phyloP scores from a whole-genome alignment of 2,888 invertebrate genomes.

The Diarsia brunnea region DNA sequence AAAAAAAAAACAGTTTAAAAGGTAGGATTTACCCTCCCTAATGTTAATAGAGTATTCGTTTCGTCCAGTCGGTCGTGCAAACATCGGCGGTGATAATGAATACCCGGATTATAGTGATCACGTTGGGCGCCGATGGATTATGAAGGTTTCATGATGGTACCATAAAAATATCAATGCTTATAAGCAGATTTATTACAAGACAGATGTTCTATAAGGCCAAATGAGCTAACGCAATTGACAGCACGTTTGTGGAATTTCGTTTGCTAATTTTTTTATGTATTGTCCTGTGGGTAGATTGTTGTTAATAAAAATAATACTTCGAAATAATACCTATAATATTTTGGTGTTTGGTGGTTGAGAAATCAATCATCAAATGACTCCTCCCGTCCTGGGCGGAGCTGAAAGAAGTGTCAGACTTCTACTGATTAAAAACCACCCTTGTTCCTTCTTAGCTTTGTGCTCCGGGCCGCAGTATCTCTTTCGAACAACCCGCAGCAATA shows the following conservation, averaged over 20 bases:
- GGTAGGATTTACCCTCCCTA: slow-evolving; percentile 25
- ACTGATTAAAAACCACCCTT: too few relatives aligned
- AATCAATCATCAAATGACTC: too few relatives aligned
- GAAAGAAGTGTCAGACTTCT: too few relatives aligned
- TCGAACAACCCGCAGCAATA: too few relatives aligned
- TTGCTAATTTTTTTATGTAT: not conserved
- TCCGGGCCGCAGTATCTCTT: too few relatives aligned
- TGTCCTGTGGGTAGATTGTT: too few relatives aligned
- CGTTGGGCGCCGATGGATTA: slow-evolving; percentile 52
- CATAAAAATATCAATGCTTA: slow-evolving; percentile 21
- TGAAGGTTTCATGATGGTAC: slow-evolving; percentile 19
- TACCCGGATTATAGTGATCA: slow-evolving; percentile 54
- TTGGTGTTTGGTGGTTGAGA: too few relatives aligned
- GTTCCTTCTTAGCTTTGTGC: too few relatives aligned
- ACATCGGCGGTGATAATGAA: slow-evolving; percentile 53
- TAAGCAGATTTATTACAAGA: slow-evolving; percentile 5
- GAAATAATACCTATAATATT: too few relatives aligned
- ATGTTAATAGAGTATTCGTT: slow-evolving; percentile 58
- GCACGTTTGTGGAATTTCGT: not conserved
- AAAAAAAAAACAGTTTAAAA: slow-evolving; percentile 33
- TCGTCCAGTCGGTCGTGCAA: slow-evolving; percentile 40
- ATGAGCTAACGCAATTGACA: not conserved
- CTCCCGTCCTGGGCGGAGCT: too few relatives aligned
- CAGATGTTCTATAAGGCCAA: not conserved
- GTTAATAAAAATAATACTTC: too few relatives aligned